Conservation (phyloP, 2,888 invertebrate genomes). For the Pyrrhosoma nymphula region DNA sequence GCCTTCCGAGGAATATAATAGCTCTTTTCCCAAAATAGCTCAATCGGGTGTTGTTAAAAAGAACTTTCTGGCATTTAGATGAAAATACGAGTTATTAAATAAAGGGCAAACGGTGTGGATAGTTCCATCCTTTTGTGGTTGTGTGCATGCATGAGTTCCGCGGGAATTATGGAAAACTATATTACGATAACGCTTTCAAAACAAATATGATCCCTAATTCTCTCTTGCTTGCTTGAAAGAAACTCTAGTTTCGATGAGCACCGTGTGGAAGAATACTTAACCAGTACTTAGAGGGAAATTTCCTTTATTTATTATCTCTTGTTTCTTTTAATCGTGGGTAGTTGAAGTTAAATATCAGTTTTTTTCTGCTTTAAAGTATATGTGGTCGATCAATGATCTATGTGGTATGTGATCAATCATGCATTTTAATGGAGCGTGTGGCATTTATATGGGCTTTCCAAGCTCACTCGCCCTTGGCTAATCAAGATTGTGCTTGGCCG, state of each 20-base stretch:
- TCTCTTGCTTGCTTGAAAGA: neutral
- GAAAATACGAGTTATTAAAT: neutral
- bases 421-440: no score
- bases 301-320: neutral
- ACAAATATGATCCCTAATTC: neutral
- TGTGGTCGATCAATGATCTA: no score
- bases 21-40: neutral
- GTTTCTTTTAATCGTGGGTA: neutral
- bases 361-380: no score
- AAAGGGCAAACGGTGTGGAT: no score
- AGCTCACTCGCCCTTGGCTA: no score
- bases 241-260: neutral
- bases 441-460: no score
- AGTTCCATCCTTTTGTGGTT: no score
- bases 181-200: neutral
- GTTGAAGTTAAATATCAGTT: no score
- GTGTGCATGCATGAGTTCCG: no score
- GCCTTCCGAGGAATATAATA: neutral
- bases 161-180: neutral
- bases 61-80: neutral
- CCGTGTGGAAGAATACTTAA: neutral
- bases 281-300: neutral
- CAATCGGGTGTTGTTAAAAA: neutral
- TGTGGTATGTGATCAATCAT: no score
- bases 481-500: no score